Conservation (phyloP, 1,140 invertebrate species). For the Sminthurides bifidus region DNA sequence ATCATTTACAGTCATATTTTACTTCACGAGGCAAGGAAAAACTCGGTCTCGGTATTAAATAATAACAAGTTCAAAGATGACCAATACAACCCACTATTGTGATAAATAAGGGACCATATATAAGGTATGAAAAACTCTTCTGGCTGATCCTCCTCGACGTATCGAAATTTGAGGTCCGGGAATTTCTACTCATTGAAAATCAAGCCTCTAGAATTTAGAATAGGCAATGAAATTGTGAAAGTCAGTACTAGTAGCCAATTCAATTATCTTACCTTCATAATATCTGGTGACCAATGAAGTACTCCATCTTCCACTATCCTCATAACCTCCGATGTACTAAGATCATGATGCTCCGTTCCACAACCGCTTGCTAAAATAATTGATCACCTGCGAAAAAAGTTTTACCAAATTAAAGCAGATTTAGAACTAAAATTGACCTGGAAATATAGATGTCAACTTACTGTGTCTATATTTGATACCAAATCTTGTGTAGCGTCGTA, state of each 20-base stretch:
- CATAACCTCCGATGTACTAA: constrained; percentile 71
- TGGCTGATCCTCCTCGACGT: constrained; percentile 96
- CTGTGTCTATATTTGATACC: constrained; percentile 90
- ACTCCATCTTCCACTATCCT: constrained; percentile 73
- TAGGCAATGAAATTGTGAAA: neutral
- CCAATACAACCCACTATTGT: constrained; percentile 70
- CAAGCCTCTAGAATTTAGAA: neutral
- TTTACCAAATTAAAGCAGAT: neutral
- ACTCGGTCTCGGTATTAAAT: constrained; percentile 35
- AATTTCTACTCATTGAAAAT: constrained; percentile 68
- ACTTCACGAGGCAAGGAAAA: too few species aligned
- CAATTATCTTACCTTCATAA: constrained; percentile 58
- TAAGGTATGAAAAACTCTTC: constrained; percentile 99
- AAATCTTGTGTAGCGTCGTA: constrained; percentile 90
- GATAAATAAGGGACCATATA: constrained; percentile 84
- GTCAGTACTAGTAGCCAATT: neutral
- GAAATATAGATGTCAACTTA: constrained; percentile 41
- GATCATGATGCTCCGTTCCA: constrained; percentile 45
- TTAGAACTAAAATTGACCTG: constrained; percentile 77
- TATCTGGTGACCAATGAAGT: constrained; percentile 53
- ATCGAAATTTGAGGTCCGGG: constrained; percentile 95
- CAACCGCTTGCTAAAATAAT: constrained; percentile 69
- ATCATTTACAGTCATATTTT: too few species aligned
- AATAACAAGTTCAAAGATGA: constrained; percentile 39
- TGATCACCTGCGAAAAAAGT: constrained; percentile 54